Conservation (phyloP, 1,140 invertebrate genomes). For the Anagrus nilaparvatae region DNA sequence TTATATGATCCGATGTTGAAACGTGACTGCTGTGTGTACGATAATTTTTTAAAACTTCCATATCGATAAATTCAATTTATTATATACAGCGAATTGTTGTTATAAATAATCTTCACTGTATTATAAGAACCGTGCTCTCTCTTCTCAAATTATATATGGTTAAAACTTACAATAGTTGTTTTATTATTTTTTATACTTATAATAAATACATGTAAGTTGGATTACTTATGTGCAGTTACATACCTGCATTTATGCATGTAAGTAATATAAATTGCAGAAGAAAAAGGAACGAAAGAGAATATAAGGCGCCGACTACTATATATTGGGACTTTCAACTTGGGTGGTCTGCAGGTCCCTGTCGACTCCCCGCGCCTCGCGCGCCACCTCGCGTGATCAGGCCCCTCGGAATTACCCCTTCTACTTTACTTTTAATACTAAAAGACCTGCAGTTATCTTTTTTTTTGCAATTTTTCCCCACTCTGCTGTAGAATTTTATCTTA, state of each 20-base stretch:
- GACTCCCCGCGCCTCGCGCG: slow-evolving; percentile 33
- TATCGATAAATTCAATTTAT: no score
- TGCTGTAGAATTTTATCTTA: no score
- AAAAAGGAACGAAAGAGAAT: slow-evolving; percentile 14
- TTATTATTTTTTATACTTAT: slow-evolving; percentile 1
- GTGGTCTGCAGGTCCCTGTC: slow-evolving; percentile 39
- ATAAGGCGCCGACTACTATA: slow-evolving; percentile 29
- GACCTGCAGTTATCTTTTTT: no score
- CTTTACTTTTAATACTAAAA: no score
- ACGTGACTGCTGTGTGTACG: no score
- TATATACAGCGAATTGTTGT: no score
- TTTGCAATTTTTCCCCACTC: no score
- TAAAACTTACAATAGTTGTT: slow-evolving; percentile 1
- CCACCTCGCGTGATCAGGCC: slow-evolving; percentile 32
- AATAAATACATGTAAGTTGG: slow-evolving; percentile 2
- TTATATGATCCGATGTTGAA: no score
- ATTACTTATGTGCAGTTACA: slow-evolving; percentile 2
- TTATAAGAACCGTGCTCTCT: no score
- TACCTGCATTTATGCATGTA: slow-evolving; percentile 5
- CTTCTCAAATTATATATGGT: no score
- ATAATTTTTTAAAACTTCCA: no score
- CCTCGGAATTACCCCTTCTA: slow-evolving; percentile 10
- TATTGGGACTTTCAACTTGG: slow-evolving; percentile 42
- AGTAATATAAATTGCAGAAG: slow-evolving; percentile 15
- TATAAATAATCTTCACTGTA: no score